Evolutionary conservation across 1,140 invertebrate species (phyloP).

Genomic region (Linepithema humile): DNA sequence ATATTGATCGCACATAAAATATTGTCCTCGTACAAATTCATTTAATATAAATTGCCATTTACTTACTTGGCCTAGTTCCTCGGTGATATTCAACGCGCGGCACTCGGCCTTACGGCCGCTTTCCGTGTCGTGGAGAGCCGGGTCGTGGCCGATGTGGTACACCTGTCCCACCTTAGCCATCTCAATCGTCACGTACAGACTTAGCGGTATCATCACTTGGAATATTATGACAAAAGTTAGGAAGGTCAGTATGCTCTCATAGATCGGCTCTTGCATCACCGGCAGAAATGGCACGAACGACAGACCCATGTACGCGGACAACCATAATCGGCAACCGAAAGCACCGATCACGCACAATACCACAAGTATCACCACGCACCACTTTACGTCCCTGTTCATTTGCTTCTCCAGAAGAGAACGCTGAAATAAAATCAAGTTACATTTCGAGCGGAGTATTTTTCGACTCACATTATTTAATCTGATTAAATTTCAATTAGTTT

Average conservation of each 20-base stretch:
- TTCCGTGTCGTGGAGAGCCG: constrained; percentile 92
- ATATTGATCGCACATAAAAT: background rate
- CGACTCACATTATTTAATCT: no score
- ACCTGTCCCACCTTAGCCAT: constrained; percentile 98
- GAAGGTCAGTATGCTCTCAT: constrained; percentile 95
- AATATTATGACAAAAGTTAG: constrained; percentile 98
- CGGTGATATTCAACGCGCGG: constrained; percentile 97
- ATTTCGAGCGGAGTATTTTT: no score
- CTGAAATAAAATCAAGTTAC: constrained; percentile 65
- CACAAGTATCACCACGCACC: constrained; percentile 97
- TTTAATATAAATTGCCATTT: constrained; percentile 46
- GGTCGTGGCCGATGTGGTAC: constrained; percentile 97
- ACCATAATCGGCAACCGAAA: constrained; percentile 94
- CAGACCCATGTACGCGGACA: constrained; percentile 85
- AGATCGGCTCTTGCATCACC: constrained; percentile 85
- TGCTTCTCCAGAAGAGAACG: constrained; percentile 95
- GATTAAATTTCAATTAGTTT: no score
- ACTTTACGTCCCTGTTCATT: constrained; percentile 98
- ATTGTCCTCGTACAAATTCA: constrained; percentile 17
- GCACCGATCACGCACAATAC: constrained; percentile 96
- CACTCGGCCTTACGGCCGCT: constrained; percentile 96
- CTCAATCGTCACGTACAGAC: constrained; percentile 98
- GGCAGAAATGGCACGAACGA: constrained; percentile 87
- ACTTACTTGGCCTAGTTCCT: constrained; percentile 95
- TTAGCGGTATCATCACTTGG: constrained; percentile 98